These are phyloP conservation scores for Eupithecia abbreviata DNA, from an alignment of 2,888 invertebrate genomes.

Conservation along the genomic window DNA sequence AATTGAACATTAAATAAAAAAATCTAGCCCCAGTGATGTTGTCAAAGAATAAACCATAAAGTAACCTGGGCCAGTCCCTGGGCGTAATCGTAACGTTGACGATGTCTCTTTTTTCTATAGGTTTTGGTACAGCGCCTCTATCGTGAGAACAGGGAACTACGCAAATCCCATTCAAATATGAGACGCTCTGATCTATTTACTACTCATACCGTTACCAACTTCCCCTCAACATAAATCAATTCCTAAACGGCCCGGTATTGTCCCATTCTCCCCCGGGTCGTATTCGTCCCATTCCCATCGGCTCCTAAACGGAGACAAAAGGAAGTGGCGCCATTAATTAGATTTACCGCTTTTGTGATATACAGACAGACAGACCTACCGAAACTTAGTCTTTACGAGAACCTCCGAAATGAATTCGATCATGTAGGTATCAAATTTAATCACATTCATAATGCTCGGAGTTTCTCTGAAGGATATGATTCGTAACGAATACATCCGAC, in stretches of 20 bases:
- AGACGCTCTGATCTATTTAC: not conserved
- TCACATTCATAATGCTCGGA: no score
- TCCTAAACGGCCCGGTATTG: not conserved
- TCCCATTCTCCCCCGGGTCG: not conserved
- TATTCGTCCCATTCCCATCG: not conserved
- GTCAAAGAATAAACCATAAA: not conserved
- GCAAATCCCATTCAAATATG: no score
- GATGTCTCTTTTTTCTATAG: no score
- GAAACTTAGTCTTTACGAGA: not conserved
- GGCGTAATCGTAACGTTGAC: no score
- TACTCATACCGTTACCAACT: not conserved
- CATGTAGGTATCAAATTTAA: not conserved
- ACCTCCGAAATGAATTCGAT: not conserved
- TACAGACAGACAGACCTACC: not conserved
- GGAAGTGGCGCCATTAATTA: conserved; percentile 2
- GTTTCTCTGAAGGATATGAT: no score
- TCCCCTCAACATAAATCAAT: conserved; percentile 1
- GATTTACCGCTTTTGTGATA: conserved; percentile 5
- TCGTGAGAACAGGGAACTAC: no score
- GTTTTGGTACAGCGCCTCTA: no score
- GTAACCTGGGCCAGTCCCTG: no score
- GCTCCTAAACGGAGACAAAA: conserved; percentile 1
- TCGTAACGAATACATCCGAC: no score
- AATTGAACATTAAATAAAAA: no score
- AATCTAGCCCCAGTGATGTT: no score